Evolutionary conservation across 2,113 vertebrate species (phyloP), one percentile per base, ranked within the genome.

Genomic region (Cottus gobio): DNA sequence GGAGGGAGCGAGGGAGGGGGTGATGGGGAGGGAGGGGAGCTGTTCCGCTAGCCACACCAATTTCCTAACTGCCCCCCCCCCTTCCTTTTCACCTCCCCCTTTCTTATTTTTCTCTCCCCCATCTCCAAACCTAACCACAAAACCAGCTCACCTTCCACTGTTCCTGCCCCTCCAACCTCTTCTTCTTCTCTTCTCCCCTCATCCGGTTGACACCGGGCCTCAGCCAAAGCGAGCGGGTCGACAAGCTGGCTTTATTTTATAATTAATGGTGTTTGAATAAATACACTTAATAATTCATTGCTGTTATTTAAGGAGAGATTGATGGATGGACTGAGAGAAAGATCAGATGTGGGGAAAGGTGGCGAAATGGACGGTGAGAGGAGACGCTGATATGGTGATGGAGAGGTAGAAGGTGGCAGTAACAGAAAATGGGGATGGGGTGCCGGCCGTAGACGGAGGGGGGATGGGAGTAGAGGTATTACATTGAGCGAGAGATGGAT

Each of bases 21-120:
- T 56, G 77, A 76, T 65, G 75, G 68, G 90, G 89, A 84, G 62
- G 87, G 90, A 82, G 89, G 87, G 92, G 88, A 85, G 93, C 93
- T 94, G 93, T 94, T 95, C 93, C 92, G 91, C 93, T 93, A 95
- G 94, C 94, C 93, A 94, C 93, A 94, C 94, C 93, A 95, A 95
- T 95, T 95, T 95, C 94, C 94, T 94, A 92, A 85, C 94, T 87
- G 91, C 87, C 75, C 22, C n/a, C 87, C 75, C 22, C 22, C 50
- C 9, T n/a, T 54, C 65, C 10, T 76, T 65, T 82, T 66, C 84
- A 83, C 80, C 89, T 85, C 66, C 76, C n/a, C 75, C 64, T 65
- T 26, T 65, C 73, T 71, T 66, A 77, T 84, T 79, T 71, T 72
- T 81, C 73, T 83, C 80, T 80, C 81, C 79, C 81, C 86, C 68